Evolutionary conservation across 2,888 invertebrate species (phyloP).

Genomic region (Lasioglossum vierecki): DNA sequence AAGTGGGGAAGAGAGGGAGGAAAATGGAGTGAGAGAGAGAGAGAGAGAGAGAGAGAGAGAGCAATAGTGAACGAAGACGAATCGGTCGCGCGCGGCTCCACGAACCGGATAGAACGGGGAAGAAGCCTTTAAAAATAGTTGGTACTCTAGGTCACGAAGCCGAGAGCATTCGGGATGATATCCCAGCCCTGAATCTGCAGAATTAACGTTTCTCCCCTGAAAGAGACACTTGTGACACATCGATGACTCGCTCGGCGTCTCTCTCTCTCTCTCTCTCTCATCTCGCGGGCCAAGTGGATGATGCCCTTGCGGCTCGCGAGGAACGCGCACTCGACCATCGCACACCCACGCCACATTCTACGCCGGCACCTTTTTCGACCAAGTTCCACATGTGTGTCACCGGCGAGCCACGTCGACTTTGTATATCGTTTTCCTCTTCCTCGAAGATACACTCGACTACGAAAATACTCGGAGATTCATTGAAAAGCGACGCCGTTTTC

Average conservation of each 20-base stretch:
- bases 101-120: slow-evolving; percentile 22
- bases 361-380: not conserved
- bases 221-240: slow-evolving; percentile 54
- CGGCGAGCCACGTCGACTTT: not conserved
- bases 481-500: not conserved
- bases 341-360: not conserved
- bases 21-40: not conserved
- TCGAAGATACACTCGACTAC: not conserved
- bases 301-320: slow-evolving; percentile 35
- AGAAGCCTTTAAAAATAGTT: slow-evolving; percentile 64
- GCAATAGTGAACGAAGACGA: not conserved
- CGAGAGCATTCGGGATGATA: slow-evolving; percentile 57
- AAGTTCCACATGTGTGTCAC: not conserved
- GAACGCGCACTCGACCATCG: slow-evolving; percentile 2
- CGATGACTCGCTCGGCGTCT: slow-evolving; percentile 19
- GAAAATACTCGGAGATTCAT: not conserved
- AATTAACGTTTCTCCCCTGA: slow-evolving; percentile 58
- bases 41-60: not conserved
- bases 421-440: not conserved
- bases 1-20: not conserved
- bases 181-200: slow-evolving; percentile 58
- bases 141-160: slow-evolving; percentile 65
- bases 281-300: slow-evolving; percentile 35
- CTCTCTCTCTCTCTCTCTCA: slow-evolving; percentile 21
- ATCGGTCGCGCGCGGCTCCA: slow-evolving; percentile 4